These are phyloP conservation scores for Oikopleura vanhoeffeni DNA, from an alignment of 23 tunicate species.

Conservation along the genomic window DNA sequence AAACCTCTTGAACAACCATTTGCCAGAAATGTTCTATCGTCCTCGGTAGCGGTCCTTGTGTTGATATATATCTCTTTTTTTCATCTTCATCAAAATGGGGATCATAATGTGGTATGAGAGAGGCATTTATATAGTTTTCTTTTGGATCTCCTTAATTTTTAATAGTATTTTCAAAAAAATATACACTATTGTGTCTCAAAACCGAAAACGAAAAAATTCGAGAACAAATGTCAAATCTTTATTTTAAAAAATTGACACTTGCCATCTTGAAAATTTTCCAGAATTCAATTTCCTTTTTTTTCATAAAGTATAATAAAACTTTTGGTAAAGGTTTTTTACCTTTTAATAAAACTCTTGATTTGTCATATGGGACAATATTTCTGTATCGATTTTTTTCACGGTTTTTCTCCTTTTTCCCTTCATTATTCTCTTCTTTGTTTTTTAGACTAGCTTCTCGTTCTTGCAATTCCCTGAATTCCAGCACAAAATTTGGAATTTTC, in stretches of 20 bases:
- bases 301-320: too few species aligned
- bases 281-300: too few species aligned
- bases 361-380: slow-evolving; percentile 9
- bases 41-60: neutral
- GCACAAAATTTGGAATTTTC: too few species aligned
- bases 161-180: neutral
- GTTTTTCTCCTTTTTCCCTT: neutral
- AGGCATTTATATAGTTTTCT: neutral
- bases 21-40: slow-evolving; percentile 2
- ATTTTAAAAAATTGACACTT: too few species aligned
- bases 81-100: neutral
- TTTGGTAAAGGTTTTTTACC: too few species aligned
- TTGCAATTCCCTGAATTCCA: neutral
- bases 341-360: neutral
- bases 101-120: neutral
- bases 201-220: too few species aligned
- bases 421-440: neutral
- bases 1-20: neutral
- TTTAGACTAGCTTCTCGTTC: neutral
- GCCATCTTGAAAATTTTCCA: too few species aligned
- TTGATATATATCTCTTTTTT: neutral
- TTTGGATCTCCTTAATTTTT: neutral
- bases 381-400: slow-evolving; percentile 8
- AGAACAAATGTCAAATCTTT: too few species aligned
- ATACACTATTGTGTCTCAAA: neutral